Evolutionary conservation across 2,113 vertebrate species (phyloP).

Genomic region (human): DNA sequence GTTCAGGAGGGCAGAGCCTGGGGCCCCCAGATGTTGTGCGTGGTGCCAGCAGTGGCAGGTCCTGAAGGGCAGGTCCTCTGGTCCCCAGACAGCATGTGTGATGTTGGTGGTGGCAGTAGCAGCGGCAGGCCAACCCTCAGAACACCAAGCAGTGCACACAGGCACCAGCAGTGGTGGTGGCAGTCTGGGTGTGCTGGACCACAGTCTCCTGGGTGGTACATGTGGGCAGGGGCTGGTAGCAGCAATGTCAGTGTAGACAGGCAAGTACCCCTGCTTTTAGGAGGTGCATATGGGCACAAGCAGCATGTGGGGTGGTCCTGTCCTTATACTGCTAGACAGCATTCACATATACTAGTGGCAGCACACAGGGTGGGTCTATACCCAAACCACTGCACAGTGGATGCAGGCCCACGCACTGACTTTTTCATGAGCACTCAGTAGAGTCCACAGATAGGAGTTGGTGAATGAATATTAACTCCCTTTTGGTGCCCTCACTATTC

Average conservation of each 20-base stretch:
- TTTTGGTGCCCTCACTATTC: neutral
- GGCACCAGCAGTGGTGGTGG: neutral
- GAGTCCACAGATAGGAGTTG: neutral
- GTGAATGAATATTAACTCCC: neutral
- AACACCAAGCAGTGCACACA: neutral
- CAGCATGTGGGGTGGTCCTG: neutral
- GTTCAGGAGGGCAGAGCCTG: neutral
- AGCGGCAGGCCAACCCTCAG: neutral
- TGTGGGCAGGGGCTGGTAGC: neutral
- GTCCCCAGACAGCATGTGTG: neutral
- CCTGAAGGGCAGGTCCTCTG: neutral
- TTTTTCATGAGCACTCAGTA: neutral
- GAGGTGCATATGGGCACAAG: neutral
- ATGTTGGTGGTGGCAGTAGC: neutral
- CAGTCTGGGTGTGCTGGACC: neutral
- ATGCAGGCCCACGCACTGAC: neutral
- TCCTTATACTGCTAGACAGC: neutral
- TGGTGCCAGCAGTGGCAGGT: neutral
- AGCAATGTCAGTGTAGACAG: neutral
- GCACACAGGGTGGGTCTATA: neutral
- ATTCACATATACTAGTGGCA: too few species aligned
- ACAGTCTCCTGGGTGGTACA: neutral
- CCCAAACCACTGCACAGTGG: neutral
- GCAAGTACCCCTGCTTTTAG: neutral
- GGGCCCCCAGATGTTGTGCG: neutral